A percentile compares a stretch with the other conserved stretches of the same genome.
These are phyloP conservation scores for Trichogramma pretiosum DNA, from an alignment of 1,140 invertebrate species.

Conservation along the genomic window DNA sequence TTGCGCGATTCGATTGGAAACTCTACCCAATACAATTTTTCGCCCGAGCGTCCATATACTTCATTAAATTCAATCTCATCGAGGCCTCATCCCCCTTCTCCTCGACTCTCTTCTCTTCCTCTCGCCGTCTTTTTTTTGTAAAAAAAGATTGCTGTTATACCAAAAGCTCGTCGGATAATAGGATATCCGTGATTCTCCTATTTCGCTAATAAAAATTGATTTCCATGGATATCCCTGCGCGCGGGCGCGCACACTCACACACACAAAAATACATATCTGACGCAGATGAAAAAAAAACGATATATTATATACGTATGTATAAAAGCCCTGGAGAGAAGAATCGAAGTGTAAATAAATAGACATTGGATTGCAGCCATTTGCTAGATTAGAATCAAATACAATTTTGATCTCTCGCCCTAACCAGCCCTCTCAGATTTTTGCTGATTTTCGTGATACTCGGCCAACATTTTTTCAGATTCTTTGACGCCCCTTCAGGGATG, in stretches of 20 bases:
- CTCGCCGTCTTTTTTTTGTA: too few relatives aligned
- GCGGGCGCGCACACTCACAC: not conserved
- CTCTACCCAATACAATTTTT: not conserved
- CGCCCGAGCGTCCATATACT: not conserved
- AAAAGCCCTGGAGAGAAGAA: conserved; percentile 17
- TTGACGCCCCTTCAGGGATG: too few relatives aligned
- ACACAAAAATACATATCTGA: too few relatives aligned
- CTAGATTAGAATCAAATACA: conserved; percentile 45
- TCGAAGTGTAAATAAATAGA: conserved; percentile 41
- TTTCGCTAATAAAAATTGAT: conserved; percentile 16
- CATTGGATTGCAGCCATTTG: conserved; percentile 37
- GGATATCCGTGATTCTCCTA: not conserved
- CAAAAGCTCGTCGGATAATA: conserved; percentile 4
- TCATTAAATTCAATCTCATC: not conserved
- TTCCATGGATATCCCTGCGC: not conserved
- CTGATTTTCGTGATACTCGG: too few relatives aligned
- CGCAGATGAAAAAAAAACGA: conserved; percentile 1
- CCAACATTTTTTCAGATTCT: too few relatives aligned
- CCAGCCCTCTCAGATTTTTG: too few relatives aligned
- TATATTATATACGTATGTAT: too few relatives aligned
- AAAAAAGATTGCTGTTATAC: too few relatives aligned
- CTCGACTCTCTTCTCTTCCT: too few relatives aligned
- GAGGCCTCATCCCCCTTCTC: too few relatives aligned
- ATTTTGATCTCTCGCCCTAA: too few relatives aligned
- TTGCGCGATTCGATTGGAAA: conserved; percentile 1